Base-by-base conservation (phyloP, 2,113 vertebrate species). In the Thunnus thynnus region DNA sequence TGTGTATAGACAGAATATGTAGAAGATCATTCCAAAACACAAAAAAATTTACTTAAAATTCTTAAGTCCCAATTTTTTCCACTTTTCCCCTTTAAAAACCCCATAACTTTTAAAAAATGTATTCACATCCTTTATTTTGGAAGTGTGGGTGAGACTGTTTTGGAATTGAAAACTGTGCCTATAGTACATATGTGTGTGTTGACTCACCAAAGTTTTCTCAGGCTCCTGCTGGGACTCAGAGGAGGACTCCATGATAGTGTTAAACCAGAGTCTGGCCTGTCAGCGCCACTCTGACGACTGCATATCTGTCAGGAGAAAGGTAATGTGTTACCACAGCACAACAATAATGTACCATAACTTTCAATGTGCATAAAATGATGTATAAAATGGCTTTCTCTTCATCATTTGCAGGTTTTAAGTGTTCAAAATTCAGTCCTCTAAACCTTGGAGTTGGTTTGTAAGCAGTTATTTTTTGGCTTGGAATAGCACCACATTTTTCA, bases 201-300 rank as follows among this genome's bases (percentile, higher is more conserved):
- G 10, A 92, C 93, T 95, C 79, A 95, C 94, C 93, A 93, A 88
- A 90, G 92, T 85, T 86, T 88, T 92, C 77, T 94, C 91, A 46
- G 92, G 84, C 77, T 95, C 94, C 83, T 86, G 92, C 83, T 93
- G 94, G 78, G 89, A 88, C 75, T 95, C 94, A 1, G 92, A 90
- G 58, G 91, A 91, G 58, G 90, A 91, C 87, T 95, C 94, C 94
- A 95, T 95, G 86, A 64, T 86, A 6, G 70, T 73, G 67, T 48
- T 58, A 22, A 84, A 84, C 85, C 91, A 71, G 76, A 76, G 81
- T 74, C 77, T 52, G 74, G 62, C 58, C 36, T 46, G 77, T 91
- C 85, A 92, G 73, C n/a, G 82, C 56, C 58, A 81, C 69, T 84
- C 80, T 54, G 81, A 81, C 55, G 36, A 58, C 75, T 71, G 84